Conservation (phyloP, 1,140 invertebrate species). For the Macrobrachium nipponense region DNA sequence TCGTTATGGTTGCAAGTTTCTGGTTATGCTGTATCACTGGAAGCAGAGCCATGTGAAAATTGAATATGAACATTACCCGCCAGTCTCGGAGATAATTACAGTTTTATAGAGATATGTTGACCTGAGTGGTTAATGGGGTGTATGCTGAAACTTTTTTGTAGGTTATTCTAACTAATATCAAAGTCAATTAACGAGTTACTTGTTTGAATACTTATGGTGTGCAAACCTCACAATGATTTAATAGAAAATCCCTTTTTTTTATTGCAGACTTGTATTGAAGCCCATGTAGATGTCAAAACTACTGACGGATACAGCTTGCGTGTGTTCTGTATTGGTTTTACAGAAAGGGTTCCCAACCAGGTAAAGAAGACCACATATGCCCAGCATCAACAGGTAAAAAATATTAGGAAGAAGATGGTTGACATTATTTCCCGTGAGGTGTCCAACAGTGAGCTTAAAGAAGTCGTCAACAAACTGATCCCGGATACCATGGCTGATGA, state of each 20-base stretch:
- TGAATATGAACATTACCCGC: no score
- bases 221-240: no score
- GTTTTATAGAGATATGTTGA: no score
- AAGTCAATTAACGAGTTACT: no score
- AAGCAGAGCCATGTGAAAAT: no score
- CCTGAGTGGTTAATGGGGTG: no score
- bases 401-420: constrained; percentile 95
- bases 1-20: no score
- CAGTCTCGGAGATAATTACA: no score
- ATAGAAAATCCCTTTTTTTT: constrained; percentile 2
- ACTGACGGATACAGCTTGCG: constrained; percentile 96
- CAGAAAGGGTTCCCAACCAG: constrained; percentile 92
- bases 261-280: constrained; percentile 90
- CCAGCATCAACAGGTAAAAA: constrained; percentile 93
- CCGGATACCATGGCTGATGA: constrained; percentile 99
- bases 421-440: constrained; percentile 95
- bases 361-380: constrained; percentile 98
- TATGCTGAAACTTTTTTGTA: no score
- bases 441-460: constrained; percentile 86
- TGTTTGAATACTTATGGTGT: no score
- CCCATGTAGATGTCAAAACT: constrained; percentile 96
- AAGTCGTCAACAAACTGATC: constrained; percentile 94
- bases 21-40: no score
- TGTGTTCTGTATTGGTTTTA: constrained; percentile 99
- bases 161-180: no score